A percentile compares a stretch with the other conserved stretches of the same genome.
Evolutionary conservation across 2,113 vertebrate genomes (phyloP).

Genomic region (Phalacrocorax pelagicus): DNA sequence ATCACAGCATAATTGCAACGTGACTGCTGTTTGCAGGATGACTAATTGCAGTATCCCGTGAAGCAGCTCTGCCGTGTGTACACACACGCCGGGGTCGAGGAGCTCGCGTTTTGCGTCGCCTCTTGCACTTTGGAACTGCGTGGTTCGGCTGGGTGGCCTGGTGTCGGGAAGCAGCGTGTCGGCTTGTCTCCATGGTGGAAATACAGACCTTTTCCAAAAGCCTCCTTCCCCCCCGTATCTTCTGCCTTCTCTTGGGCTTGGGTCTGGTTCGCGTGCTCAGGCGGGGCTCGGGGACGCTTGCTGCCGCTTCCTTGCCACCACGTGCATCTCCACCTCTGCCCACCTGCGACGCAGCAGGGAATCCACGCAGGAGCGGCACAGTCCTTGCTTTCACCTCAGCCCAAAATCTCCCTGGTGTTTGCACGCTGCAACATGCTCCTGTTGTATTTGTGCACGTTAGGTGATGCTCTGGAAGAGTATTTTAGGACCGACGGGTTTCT

Average conservation of each 20-base stretch:
- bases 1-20: background rate
- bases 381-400: background rate
- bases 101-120: background rate
- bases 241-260: background rate
- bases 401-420: background rate
- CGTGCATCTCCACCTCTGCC: background rate
- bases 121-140: background rate
- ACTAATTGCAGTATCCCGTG: background rate
- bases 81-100: background rate
- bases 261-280: fast-evolving
- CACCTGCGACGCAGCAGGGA: no score
- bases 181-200: fast-evolving
- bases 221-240: background rate
- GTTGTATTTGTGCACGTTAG: fast-evolving
- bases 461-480: background rate
- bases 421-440: fast-evolving
- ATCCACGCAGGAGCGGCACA: background rate
- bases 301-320: fast-evolving
- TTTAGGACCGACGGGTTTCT: background rate
- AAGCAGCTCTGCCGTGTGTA: background rate
- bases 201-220: background rate
- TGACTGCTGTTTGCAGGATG: background rate
- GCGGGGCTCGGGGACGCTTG: background rate
- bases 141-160: background rate
- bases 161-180: fast-evolving